Conservation (phyloP, 2,113 vertebrate species). For the Steatornis caripensis region DNA sequence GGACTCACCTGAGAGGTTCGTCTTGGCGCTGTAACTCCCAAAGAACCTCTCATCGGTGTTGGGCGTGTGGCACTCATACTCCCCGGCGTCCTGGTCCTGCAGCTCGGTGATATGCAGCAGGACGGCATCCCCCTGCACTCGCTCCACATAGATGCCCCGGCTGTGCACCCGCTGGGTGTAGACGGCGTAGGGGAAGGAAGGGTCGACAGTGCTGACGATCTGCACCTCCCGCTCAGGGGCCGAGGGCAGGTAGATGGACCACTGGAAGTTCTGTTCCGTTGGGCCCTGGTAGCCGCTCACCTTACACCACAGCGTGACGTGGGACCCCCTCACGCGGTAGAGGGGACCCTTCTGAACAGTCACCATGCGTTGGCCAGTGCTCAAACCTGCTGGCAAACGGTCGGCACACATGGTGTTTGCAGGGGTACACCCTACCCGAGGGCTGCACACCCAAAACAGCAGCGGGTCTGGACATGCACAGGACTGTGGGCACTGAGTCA, state of each 20-base stretch:
- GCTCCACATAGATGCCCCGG: constrained; percentile 88
- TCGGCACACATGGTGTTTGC: rapidly evolving
- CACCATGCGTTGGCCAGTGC: constrained; percentile 61
- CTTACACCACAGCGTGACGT: constrained; percentile 78
- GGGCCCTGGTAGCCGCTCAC: constrained; percentile 73
- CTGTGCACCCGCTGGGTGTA: constrained; percentile 82
- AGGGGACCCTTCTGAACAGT: constrained; percentile 78
- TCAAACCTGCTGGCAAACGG: constrained; percentile 52
- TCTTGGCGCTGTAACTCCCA: constrained; percentile 78
- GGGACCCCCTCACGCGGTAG: constrained; percentile 72
- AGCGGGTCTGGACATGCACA: rapidly evolving
- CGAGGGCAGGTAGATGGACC: constrained; percentile 89
- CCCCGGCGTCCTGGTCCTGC: constrained; percentile 81
- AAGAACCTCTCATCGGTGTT: constrained; percentile 47
- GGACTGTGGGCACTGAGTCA: rapidly evolving
- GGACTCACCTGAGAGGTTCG: constrained; percentile 74
- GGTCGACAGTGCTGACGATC: constrained; percentile 88
- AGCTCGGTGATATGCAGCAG: constrained; percentile 88
- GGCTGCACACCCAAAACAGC: neutral
- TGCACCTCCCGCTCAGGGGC: constrained; percentile 87
- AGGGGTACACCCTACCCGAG: rapidly evolving
- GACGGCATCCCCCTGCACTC: constrained; percentile 77
- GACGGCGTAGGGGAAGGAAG: constrained; percentile 87
- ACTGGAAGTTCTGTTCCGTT: constrained; percentile 79
- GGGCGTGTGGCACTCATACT: constrained; percentile 81